These are phyloP conservation scores for Amphipoea lucens DNA, from an alignment of 2,888 invertebrate genomes.

Conservation along the genomic window DNA sequence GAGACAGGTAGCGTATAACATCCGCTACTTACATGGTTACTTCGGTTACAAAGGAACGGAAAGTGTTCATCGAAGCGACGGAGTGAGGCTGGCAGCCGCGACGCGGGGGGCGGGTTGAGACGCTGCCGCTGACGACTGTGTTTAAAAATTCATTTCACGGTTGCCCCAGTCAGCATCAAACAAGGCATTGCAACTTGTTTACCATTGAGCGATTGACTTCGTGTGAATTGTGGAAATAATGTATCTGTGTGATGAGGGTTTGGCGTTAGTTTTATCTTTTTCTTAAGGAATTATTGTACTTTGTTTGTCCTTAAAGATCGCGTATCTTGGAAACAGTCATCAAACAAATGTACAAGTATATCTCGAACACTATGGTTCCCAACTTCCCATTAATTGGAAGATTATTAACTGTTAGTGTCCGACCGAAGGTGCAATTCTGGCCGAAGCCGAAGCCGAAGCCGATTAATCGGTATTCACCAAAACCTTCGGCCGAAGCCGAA, in stretches of 20 bases:
- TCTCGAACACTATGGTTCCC: background rate
- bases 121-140: conserved; percentile 33
- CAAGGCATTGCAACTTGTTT: conserved; percentile 15
- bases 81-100: conserved; percentile 16
- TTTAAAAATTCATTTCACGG: conserved; percentile 45
- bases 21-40: conserved; percentile 43
- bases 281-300: background rate
- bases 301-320: background rate
- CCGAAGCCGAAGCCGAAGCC: too few species aligned
- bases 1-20: conserved; percentile 37
- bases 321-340: background rate
- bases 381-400: background rate
- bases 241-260: background rate
- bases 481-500: too few species aligned
- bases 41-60: conserved; percentile 45
- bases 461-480: too few species aligned
- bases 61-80: conserved; percentile 34
- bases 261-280: background rate
- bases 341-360: background rate
- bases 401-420: too few species aligned
- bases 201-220: background rate
- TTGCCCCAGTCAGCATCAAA: conserved; percentile 15
- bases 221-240: background rate
- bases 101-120: conserved; percentile 3
- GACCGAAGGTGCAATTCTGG: too few species aligned